Conservation (phyloP, 2,797 vertebrate species). For the Ctenosaura bakeri region DNA sequence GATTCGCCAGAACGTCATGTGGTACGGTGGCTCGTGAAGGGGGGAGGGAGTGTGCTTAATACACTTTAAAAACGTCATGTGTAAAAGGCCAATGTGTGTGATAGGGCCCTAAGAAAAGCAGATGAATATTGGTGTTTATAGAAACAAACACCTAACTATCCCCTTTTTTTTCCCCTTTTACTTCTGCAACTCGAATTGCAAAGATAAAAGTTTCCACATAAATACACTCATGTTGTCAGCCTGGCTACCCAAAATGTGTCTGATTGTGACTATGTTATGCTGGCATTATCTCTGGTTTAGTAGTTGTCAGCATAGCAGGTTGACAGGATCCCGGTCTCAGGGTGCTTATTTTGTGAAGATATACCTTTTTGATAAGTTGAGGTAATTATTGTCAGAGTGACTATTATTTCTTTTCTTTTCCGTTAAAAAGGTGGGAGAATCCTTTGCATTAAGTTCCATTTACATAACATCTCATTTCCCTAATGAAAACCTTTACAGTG, state of each 20-base stretch:
- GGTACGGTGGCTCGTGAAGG: no score
- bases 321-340: neutral
- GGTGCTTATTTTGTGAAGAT: neutral
- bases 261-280: neutral
- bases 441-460: conserved; percentile 13
- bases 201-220: neutral
- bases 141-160: neutral
- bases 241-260: neutral
- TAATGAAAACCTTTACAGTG: conserved; percentile 31
- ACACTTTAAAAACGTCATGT: no score
- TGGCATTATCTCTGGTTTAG: neutral
- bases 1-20: no score
- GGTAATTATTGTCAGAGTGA: conserved; percentile 12
- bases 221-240: neutral
- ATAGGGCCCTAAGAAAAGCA: neutral
- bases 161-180: neutral
- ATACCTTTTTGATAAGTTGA: neutral
- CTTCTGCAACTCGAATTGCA: neutral
- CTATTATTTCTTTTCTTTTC: conserved; percentile 11
- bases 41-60: no score
- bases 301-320: neutral
- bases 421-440: conserved; percentile 8
- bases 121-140: neutral
- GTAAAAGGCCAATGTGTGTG: no score
- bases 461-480: conserved; percentile 21